Evolutionary conservation across 2,113 vertebrate species (phyloP).

Genomic region (Mesitornis unicolor): DNA sequence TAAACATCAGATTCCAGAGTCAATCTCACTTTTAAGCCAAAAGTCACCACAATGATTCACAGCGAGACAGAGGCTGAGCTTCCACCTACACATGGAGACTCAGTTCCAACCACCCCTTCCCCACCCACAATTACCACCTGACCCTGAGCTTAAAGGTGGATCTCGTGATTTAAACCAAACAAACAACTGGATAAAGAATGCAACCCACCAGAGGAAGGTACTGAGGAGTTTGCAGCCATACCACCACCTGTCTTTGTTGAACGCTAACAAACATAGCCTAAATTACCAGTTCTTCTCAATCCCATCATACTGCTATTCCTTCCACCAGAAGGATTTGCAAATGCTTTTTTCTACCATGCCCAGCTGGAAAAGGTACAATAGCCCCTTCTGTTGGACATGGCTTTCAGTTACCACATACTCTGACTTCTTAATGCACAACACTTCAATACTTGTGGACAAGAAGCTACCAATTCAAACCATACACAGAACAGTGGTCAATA

Average conservation of each 20-base stretch:
- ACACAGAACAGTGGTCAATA: background rate
- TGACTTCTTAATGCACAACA: background rate
- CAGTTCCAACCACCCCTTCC: background rate
- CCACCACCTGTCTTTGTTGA: background rate
- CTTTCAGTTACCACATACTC: background rate
- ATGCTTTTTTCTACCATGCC: background rate
- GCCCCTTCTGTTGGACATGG: background rate
- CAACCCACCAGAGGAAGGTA: background rate
- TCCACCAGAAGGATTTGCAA: background rate
- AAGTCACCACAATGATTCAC: fast-evolving
- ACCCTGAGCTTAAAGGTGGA: background rate
- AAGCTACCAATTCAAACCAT: background rate
- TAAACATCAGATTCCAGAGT: background rate
- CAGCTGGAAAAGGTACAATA: background rate
- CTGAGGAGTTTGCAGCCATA: background rate
- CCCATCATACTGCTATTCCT: background rate
- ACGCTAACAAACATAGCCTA: background rate
- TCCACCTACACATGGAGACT: fast-evolving
- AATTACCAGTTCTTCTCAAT: background rate
- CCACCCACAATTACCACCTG: background rate
- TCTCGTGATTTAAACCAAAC: background rate
- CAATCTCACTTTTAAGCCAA: background rate
- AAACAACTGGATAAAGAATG: background rate
- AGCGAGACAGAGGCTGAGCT: background rate
- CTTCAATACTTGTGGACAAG: background rate